Evolutionary conservation across 2,797 vertebrate species (phyloP).

Genomic region (Distichodus sexfasciatus): DNA sequence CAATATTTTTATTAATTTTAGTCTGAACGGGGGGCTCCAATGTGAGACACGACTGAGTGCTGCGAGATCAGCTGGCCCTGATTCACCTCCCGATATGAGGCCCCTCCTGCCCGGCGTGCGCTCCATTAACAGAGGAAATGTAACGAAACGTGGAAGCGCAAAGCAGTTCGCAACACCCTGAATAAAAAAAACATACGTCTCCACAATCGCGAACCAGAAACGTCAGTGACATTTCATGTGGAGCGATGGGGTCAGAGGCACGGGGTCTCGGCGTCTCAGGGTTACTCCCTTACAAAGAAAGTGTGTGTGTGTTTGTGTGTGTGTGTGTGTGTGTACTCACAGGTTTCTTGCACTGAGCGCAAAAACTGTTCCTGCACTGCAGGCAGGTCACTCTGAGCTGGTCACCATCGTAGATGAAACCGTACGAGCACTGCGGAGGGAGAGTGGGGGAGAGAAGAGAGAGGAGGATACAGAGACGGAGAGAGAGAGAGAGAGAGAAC

Average conservation of each 20-base stretch:
- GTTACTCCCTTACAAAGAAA: too few relatives aligned
- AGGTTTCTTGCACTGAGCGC: slow-evolving; percentile 86
- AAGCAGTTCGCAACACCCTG: neutral
- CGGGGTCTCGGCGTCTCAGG: too few relatives aligned
- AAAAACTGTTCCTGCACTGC: slow-evolving; percentile 88
- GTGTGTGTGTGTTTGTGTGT: neutral
- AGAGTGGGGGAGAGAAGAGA: neutral
- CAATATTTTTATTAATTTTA: too few relatives aligned
- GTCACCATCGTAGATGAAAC: slow-evolving; percentile 89
- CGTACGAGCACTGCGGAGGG: slow-evolving; percentile 81
- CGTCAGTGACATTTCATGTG: too few relatives aligned
- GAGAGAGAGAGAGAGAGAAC: neutral
- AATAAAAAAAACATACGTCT: too few relatives aligned
- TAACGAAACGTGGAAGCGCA: neutral
- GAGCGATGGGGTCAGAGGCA: too few relatives aligned
- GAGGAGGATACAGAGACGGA: neutral
- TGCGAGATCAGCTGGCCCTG: too few relatives aligned
- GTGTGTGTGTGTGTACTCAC: slow-evolving; percentile 57
- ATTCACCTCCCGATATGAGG: too few relatives aligned
- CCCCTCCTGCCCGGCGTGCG: too few relatives aligned
- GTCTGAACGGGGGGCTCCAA: too few relatives aligned
- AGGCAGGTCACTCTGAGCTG: slow-evolving; percentile 88
- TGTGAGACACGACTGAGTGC: too few relatives aligned
- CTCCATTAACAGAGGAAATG: neutral
- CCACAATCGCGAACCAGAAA: too few relatives aligned